phyloP scores from a whole-genome alignment of 1,140 invertebrate species.

The Reticulitermes speratus region DNA sequence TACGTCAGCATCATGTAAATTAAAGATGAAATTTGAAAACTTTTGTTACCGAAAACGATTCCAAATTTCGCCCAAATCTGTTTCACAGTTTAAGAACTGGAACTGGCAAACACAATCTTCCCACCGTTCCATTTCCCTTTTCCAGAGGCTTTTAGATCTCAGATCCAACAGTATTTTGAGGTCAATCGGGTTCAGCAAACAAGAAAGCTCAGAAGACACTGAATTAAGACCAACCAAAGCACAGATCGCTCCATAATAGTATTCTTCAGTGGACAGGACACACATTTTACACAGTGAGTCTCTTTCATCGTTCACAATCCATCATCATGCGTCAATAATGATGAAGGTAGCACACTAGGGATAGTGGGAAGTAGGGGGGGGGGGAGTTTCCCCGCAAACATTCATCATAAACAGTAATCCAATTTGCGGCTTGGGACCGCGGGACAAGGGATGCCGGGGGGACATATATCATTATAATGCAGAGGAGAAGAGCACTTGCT shows the following conservation, averaged over 20 bases:
- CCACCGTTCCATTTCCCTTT: too few relatives aligned
- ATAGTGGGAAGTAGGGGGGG: background rate
- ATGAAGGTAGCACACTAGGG: conserved; percentile 1
- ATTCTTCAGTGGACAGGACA: conserved; percentile 9
- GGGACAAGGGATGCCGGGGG: background rate
- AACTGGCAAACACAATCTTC: too few relatives aligned
- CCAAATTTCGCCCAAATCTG: too few relatives aligned
- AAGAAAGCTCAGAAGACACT: too few relatives aligned
- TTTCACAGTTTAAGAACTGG: too few relatives aligned
- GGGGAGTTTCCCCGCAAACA: background rate
- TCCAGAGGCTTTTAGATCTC: too few relatives aligned
- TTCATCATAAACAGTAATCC: conserved; percentile 19
- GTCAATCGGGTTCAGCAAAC: too few relatives aligned
- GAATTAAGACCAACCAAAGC: too few relatives aligned
- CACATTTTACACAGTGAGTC: background rate
- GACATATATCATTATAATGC: conserved; percentile 17
- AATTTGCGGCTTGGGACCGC: background rate
- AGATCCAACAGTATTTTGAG: too few relatives aligned
- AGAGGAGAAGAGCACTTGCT: background rate
- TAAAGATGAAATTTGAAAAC: too few relatives aligned
- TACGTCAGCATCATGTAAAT: too few relatives aligned
- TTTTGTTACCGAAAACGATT: too few relatives aligned
- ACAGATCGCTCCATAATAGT: background rate
- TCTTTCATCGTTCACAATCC: conserved; percentile 15
- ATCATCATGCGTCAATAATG: conserved; percentile 11